A percentile compares a stretch with the other conserved stretches of the same genome.
Conservation (phyloP, 2,888 invertebrate genomes). For the Fragum whitleyi region DNA sequence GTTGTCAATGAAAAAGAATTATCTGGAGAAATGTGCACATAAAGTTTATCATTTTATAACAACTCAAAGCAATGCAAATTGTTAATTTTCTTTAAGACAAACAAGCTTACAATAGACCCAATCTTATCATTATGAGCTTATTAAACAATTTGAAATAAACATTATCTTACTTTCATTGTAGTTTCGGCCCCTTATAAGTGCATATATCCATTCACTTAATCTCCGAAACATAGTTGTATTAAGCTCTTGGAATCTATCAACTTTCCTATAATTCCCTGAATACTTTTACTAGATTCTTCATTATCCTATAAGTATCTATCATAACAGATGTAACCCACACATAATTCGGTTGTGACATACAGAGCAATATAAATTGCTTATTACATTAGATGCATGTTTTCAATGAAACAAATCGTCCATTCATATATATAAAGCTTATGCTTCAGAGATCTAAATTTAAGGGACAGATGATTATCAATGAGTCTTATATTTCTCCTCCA, state of each 20-base stretch:
- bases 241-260: background rate
- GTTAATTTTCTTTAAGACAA: no score
- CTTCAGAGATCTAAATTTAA: no score
- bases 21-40: no score
- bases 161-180: conserved; percentile 9
- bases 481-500: no score
- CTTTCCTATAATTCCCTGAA: background rate
- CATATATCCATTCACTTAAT: conserved; percentile 41
- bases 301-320: background rate
- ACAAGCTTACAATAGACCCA: no score
- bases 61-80: no score
- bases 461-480: no score
- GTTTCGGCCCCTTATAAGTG: background rate
- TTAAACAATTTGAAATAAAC: no score
- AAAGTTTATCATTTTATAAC: no score
- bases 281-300: background rate
- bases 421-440: no score
- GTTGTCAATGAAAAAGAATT: no score
- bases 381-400: conserved; percentile 12
- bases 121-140: no score
- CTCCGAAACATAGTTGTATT: conserved; percentile 33
- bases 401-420: background rate
- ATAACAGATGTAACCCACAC: background rate
- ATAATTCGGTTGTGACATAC: background rate
- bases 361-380: conserved; percentile 6